Evolutionary conservation across 2,797 vertebrate genomes (phyloP), one percentile per base, ranked within the genome.

Genomic region (Anguilla megastoma): DNA sequence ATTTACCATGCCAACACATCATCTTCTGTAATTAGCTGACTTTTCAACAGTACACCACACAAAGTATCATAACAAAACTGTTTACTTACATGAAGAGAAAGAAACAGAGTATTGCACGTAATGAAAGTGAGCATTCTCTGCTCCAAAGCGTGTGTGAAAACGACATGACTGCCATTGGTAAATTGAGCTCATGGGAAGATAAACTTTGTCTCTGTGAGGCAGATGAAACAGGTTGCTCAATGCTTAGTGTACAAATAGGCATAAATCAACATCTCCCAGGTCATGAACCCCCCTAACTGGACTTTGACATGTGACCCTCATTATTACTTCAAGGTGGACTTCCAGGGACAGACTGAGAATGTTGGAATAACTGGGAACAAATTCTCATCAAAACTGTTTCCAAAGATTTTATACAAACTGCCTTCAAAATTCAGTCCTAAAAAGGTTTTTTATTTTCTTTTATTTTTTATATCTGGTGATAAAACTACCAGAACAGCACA

Each of bases 41-140:
- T 76, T 76, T 79, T 36, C 12, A 7, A 41, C 33, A 41, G 74
- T 9, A 79, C 45, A 33, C 2, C 69, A 30, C 5, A 71, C 69
- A 79, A 79, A 45, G 36, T 41, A 45, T 41, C n/a, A 36, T 41
- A 41, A 36, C 10, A 79, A 76, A 79, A 7, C 5, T 41, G 4
- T 79, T 79, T 79, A 79, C 74, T 79, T 45, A 79, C 74, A 79
- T 79, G 74, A 79, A 79, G 36, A 79, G 33, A 79, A 79, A 45
- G 74, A 79, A 79, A 21, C 74, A 79, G 14, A 79, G 33, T 45
- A 16, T 45, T 79, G 74, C 74, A 21, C 16, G 74, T 1, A 79
- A 79, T 36, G 21, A 41, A 79, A 79, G 33, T 41, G 74, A 79
- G 74, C 18, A 45, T 45, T 79, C 74, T 16, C 45, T 79, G 36